phyloP scores from a whole-genome alignment of 2,113 vertebrate genomes.

The Dicrurus megarhynchus region DNA sequence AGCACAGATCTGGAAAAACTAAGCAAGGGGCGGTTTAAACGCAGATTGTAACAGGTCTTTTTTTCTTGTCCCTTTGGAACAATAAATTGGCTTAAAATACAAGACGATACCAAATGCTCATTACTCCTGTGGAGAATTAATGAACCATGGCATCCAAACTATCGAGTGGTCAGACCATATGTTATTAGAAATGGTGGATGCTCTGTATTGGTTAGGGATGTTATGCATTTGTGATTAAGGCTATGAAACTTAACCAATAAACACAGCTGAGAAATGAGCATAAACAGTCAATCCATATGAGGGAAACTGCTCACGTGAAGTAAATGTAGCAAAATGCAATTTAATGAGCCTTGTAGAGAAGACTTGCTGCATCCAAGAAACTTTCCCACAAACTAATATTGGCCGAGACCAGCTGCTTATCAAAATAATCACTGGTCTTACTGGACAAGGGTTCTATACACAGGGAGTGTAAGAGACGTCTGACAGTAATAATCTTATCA shows the following conservation, averaged over 20 bases:
- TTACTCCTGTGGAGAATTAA: slow-evolving; percentile 72
- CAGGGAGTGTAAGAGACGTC: neutral
- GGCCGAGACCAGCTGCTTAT: slow-evolving; percentile 24
- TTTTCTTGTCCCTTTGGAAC: slow-evolving; percentile 56
- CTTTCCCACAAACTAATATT: slow-evolving; percentile 30
- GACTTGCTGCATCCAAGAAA: slow-evolving; percentile 30
- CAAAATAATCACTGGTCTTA: slow-evolving; percentile 37
- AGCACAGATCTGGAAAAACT: neutral
- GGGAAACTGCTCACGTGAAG: slow-evolving; percentile 7
- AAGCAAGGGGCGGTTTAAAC: slow-evolving; percentile 33
- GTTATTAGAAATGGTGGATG: slow-evolving; percentile 60
- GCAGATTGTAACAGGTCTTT: slow-evolving; percentile 50
- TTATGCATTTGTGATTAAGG: slow-evolving; percentile 53
- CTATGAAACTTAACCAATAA: slow-evolving; percentile 57
- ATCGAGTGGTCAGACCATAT: slow-evolving; percentile 55
- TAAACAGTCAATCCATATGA: slow-evolving; percentile 8
- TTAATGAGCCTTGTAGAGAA: slow-evolving; percentile 49
- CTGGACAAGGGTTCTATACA: slow-evolving; percentile 21
- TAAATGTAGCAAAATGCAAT: slow-evolving; percentile 52
- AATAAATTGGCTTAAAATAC: slow-evolving; percentile 70
- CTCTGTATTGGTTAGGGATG: slow-evolving; percentile 39
- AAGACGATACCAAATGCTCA: slow-evolving; percentile 69
- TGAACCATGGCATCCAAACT: slow-evolving; percentile 70
- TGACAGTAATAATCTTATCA: neutral
- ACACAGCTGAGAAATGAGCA: slow-evolving; percentile 38